Evolutionary conservation across 2,113 vertebrate species (phyloP), one percentile per base, ranked within the genome.

Genomic region (Turnix velox): DNA sequence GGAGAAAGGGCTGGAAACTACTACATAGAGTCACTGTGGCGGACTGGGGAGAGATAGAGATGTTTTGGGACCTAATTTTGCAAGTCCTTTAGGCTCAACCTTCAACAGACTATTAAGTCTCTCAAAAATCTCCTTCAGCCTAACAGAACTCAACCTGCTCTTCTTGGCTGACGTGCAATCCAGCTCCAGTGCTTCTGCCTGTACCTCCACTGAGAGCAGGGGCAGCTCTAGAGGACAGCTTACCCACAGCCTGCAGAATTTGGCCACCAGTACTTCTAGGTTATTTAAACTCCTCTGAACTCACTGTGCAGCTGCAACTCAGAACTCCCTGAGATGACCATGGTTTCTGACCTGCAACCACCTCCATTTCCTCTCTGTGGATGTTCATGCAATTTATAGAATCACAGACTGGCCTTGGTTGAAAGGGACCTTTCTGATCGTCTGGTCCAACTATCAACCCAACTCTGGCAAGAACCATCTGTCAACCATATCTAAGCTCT

Each of bases 351-450:
- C 22, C 28, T 16, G 40, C 40, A 33, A 49, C 51, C n/a, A 52
- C 17, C 40, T 19, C 23, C 24, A 3, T 33, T 80, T 91, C 68
- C 62, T 72, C 39, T 33, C 28, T 0, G 2, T 2, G 3, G 43
- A 19, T n/a, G 39, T 46, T 62, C 0, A 1, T 4, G 27, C 59
- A 48, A 8, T 1, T n/a, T 48, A 76, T 54, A 19, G n/a, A n/a
- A n/a, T n/a, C n/a, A n/a, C n/a, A n/a, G n/a, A n/a, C n/a, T n/a
- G n/a, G n/a, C n/a, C n/a, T n/a, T n/a, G n/a, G n/a, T n/a, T n/a
- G n/a, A n/a, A n/a, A n/a, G n/a, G n/a, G n/a, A n/a, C n/a, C n/a
- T n/a, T n/a, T n/a, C n/a, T n/a, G n/a, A n/a, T n/a, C n/a, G n/a
- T n/a, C n/a, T n/a, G n/a, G n/a, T n/a, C n/a, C n/a, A n/a, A n/a